Percentiles rank a stretch among this genome's conserved stretches.
Evolutionary conservation across 2,888 invertebrate species (phyloP).

Genomic region (Campopleginae sp.): DNA sequence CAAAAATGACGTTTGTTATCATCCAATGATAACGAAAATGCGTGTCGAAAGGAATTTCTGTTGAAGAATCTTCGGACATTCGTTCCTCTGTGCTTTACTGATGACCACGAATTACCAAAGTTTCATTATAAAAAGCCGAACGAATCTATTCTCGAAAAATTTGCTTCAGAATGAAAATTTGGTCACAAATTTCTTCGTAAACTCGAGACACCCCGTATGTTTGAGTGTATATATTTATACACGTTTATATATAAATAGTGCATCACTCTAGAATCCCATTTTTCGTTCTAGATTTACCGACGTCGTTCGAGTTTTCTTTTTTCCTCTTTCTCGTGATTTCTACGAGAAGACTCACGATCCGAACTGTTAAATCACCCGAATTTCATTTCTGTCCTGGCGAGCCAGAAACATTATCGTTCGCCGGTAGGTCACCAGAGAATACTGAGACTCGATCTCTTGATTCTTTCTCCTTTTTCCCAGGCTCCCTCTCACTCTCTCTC

Average conservation of each 20-base stretch:
- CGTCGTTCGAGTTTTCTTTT: constrained; percentile 64
- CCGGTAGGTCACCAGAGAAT: constrained; percentile 70
- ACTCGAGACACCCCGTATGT: constrained; percentile 21
- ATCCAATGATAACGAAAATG: neutral
- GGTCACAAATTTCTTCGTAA: neutral
- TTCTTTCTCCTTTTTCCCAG: neutral
- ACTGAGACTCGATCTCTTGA: constrained; percentile 33
- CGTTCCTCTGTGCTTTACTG: neutral
- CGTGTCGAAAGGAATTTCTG: neutral
- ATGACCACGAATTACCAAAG: neutral
- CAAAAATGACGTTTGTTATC: neutral
- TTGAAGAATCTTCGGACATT: neutral
- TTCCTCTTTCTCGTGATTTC: constrained; percentile 66
- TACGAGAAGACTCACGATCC: constrained; percentile 73
- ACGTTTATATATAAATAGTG: constrained; percentile 21
- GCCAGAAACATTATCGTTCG: constrained; percentile 77
- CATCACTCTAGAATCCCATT: constrained; percentile 70
- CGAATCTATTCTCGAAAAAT: neutral
- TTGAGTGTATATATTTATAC: neutral
- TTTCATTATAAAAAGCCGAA: neutral
- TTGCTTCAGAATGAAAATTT: neutral
- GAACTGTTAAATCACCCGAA: constrained; percentile 81
- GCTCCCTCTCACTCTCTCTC: neutral
- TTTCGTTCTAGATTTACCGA: constrained; percentile 76
- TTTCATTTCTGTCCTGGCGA: constrained; percentile 79